Percentiles rank a stretch among this genome's conserved stretches.
Evolutionary conservation across 2,797 vertebrate genomes (phyloP).

Genomic region (Falco concolor): DNA sequence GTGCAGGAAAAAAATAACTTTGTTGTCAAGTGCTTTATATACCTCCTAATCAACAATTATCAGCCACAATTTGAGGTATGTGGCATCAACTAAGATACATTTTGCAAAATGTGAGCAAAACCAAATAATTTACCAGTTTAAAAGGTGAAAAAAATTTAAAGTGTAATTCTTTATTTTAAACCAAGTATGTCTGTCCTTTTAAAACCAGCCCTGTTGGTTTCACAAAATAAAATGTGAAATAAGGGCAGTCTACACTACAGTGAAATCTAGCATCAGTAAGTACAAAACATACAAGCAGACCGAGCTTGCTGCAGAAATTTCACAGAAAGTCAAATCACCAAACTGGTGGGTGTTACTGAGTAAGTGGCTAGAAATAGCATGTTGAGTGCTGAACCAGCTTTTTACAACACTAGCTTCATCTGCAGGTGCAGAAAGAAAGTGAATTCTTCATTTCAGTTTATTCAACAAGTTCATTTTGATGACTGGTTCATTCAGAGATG

Average conservation of each 20-base stretch:
- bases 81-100: not conserved
- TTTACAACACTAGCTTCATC: not conserved
- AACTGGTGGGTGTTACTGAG: slow-evolving; percentile 21
- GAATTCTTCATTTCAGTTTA: slow-evolving; percentile 9
- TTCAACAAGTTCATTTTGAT: slow-evolving; percentile 34
- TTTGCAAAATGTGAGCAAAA: not conserved
- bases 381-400: slow-evolving; percentile 17
- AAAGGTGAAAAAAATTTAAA: not conserved
- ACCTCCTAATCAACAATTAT: not conserved
- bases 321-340: slow-evolving; percentile 44
- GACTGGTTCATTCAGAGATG: not conserved
- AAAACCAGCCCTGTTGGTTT: not conserved
- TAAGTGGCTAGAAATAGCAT: slow-evolving; percentile 9
- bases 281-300: not conserved
- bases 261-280: not conserved
- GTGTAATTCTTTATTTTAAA: not conserved
- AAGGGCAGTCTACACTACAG: not conserved
- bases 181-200: not conserved
- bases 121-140: not conserved
- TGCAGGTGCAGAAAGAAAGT: slow-evolving; percentile 32
- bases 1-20: not conserved
- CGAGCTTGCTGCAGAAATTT: slow-evolving; percentile 20
- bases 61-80: not conserved
- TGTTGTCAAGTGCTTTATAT: not conserved
- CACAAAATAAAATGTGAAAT: slow-evolving; percentile 33